These are phyloP conservation scores for Botrylloides violaceus DNA, from an alignment of 23 tunicate species.

Conservation along the genomic window DNA sequence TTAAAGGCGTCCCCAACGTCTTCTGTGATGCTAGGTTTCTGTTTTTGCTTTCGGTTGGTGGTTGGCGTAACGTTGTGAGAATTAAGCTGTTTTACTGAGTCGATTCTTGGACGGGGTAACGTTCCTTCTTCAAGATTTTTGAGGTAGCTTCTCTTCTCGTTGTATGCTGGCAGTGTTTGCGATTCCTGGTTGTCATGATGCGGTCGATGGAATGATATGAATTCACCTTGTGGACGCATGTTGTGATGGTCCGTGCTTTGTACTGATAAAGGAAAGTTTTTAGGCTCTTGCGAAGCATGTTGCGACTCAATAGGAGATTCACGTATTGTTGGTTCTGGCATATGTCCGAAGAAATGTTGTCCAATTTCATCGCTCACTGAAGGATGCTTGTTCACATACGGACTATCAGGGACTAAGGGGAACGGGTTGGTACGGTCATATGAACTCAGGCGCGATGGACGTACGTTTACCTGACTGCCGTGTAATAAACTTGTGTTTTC, in stretches of 20 bases:
- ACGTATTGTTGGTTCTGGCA: not conserved
- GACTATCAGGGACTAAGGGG: not conserved
- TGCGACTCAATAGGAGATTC: not conserved
- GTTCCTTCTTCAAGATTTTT: constrained; percentile 28
- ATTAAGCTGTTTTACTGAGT: not conserved
- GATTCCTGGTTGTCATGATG: not conserved
- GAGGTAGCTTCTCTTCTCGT: constrained; percentile 17
- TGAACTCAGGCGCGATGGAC: not conserved
- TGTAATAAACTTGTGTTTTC: constrained; percentile 25
- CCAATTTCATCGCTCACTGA: not conserved
- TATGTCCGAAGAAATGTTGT: constrained; percentile 4
- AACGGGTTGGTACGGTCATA: not conserved
- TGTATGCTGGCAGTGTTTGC: constrained; percentile 10
- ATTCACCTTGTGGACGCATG: not conserved
- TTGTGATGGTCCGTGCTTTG: not conserved
- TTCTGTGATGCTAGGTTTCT: constrained; percentile 7
- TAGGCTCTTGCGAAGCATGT: constrained; percentile 4
- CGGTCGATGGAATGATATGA: not conserved
- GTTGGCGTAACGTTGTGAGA: not conserved
- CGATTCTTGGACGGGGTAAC: constrained; percentile 21
- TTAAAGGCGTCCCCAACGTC: not conserved
- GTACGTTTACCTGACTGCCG: constrained; percentile 16
- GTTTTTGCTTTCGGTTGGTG: not conserved
- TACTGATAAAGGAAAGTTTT: not conserved
- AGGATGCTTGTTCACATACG: constrained; percentile 1